Evolutionary conservation across 2,888 invertebrate species (phyloP).

Genomic region (Cosmia trapezina): DNA sequence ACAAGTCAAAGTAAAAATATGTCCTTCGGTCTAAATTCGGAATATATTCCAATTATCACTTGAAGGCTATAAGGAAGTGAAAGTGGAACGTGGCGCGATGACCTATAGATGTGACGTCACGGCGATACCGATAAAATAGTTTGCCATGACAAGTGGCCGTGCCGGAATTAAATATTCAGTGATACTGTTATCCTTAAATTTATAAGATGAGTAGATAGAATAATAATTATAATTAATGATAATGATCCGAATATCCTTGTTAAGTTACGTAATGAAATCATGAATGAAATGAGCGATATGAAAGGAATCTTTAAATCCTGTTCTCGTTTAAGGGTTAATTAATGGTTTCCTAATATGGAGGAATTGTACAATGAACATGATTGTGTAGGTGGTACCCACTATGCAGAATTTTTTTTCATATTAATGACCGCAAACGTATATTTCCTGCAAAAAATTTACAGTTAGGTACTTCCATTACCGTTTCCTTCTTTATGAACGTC

Average conservation of each 20-base stretch:
- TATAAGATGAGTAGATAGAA: not conserved
- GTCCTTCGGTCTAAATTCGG: constrained; percentile 29
- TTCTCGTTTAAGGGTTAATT: too few species aligned
- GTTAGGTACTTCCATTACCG: constrained; percentile 25
- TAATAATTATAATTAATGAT: not conserved
- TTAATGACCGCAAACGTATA: constrained; percentile 4
- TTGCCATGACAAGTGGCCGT: not conserved
- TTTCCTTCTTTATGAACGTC: constrained; percentile 15
- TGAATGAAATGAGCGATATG: not conserved
- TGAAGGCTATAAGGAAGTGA: constrained; percentile 48
- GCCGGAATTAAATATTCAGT: constrained; percentile 11
- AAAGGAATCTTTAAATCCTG: too few species aligned
- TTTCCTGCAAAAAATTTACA: constrained; percentile 6
- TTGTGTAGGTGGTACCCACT: too few species aligned
- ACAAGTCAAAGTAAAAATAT: constrained; percentile 11
- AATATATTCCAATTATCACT: constrained; percentile 44
- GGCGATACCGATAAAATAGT: constrained; percentile 14
- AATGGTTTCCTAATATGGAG: too few species aligned
- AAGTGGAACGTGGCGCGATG: constrained; percentile 44
- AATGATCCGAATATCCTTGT: not conserved
- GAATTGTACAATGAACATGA: too few species aligned
- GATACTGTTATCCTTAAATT: not conserved
- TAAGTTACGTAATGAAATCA: not conserved
- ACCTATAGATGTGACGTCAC: constrained; percentile 53
- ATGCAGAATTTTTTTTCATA: too few species aligned